phyloP scores from a whole-genome alignment of 2,113 vertebrate species.

The Istiophorus platypterus region DNA sequence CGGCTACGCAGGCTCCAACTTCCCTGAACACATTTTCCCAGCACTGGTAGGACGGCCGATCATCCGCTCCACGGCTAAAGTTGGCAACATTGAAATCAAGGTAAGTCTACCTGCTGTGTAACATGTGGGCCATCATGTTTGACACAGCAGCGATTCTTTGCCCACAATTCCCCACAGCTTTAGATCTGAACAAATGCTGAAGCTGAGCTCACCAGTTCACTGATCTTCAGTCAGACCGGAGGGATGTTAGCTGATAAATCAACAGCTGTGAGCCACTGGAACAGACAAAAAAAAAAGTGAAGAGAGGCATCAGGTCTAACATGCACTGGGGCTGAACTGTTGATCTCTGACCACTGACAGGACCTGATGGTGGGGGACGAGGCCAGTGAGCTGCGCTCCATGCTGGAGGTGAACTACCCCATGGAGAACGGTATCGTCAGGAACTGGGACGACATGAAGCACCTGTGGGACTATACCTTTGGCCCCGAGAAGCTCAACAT shows the following conservation, averaged over 20 bases:
- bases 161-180: too few relatives aligned
- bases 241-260: too few relatives aligned
- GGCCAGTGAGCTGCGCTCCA: conserved; percentile 96
- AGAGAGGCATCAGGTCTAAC: too few relatives aligned
- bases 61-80: conserved; percentile 98
- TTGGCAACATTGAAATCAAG: conserved; percentile 99
- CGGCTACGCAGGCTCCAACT: conserved; percentile 95
- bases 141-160: too few relatives aligned
- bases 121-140: too few relatives aligned
- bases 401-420: conserved; percentile 98
- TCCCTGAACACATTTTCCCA: conserved; percentile 99
- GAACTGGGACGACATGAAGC: conserved; percentile 99
- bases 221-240: too few relatives aligned
- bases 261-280: too few relatives aligned
- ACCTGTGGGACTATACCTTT: conserved; percentile 98
- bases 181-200: too few relatives aligned
- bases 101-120: conserved; percentile 82
- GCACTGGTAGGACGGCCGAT: conserved; percentile 98
- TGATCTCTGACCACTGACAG: conserved; percentile 75
- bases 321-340: neutral
- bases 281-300: too few relatives aligned
- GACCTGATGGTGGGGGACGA: conserved; percentile 98
- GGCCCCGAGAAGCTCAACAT: conserved; percentile 97
- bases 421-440: conserved; percentile 98
- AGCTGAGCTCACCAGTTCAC: too few relatives aligned